Conservation (phyloP, 2,113 vertebrate genomes). For the Mobula birostris region DNA sequence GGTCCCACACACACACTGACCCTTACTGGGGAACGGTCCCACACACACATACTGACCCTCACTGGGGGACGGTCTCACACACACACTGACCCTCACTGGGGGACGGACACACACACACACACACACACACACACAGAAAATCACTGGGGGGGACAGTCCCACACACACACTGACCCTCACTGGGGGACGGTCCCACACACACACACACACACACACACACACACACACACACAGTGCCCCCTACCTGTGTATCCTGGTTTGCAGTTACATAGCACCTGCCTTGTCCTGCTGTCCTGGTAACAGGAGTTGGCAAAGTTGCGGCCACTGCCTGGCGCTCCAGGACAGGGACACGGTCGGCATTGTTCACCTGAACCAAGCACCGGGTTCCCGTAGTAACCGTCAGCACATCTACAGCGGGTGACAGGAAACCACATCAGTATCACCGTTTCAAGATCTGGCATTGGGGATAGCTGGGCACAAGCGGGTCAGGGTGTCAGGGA, state of each 20-base stretch:
- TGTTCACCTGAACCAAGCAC: constrained; percentile 64
- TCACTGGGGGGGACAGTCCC: not conserved
- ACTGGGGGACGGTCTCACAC: too few relatives aligned
- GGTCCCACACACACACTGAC: not conserved
- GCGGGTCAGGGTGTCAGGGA: not conserved
- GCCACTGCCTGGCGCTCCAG: constrained; percentile 73
- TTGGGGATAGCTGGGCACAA: too few relatives aligned
- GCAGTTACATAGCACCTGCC: constrained; percentile 82
- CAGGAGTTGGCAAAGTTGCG: constrained; percentile 83
- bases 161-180: not conserved
- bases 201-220: not conserved
- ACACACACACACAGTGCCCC: constrained; percentile 11
- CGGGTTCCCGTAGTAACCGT: constrained; percentile 81
- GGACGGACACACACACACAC: too few relatives aligned
- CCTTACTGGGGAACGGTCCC: not conserved
- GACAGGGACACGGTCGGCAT: constrained; percentile 88
- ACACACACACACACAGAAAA: too few relatives aligned
- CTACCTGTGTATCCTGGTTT: constrained; percentile 83
- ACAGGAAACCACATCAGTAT: too few relatives aligned
- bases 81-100: too few relatives aligned
- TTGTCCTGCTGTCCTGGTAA: constrained; percentile 76
- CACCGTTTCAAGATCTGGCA: too few relatives aligned
- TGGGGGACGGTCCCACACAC: not conserved
- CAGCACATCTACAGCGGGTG: constrained; percentile 60
- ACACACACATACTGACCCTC: too few relatives aligned